Percentiles rank a stretch among this genome's conserved stretches.
These are phyloP conservation scores for Cladorhizidae sp. DNA, from an alignment of 37 sponge, comb jelly and placozoan species.

Conservation along the genomic window DNA sequence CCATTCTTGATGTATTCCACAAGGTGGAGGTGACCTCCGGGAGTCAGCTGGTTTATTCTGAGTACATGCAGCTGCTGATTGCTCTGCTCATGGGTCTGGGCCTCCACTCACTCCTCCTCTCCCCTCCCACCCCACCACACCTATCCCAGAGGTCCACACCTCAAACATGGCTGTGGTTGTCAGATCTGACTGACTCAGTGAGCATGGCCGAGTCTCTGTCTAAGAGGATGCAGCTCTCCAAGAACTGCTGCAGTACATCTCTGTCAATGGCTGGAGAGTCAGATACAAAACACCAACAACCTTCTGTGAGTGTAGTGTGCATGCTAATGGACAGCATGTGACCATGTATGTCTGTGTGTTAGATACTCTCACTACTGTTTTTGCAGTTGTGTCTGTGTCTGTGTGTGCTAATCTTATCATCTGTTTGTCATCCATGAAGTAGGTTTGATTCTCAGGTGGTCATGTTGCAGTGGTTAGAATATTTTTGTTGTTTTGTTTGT, in stretches of 20 bases:
- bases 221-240: constrained; percentile 30
- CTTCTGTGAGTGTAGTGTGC: constrained; percentile 20
- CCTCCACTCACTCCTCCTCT: constrained; percentile 55
- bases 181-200: constrained; percentile 23
- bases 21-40: background rate
- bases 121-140: constrained; percentile 53
- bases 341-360: no score
- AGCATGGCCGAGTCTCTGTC: constrained; percentile 45
- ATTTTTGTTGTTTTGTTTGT: no score
- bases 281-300: constrained; percentile 29
- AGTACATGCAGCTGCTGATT: constrained; percentile 70
- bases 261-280: background rate
- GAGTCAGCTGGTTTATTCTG: constrained; percentile 61
- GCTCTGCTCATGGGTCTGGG: constrained; percentile 64
- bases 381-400: background rate
- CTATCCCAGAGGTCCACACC: constrained; percentile 30
- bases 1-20: no score
- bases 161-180: constrained; percentile 65
- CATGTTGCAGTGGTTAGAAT: no score
- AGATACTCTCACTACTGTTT: background rate
- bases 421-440: no score
- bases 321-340: background rate
- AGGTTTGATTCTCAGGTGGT: no score
- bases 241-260: background rate
- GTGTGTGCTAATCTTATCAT: background rate